phyloP scores from a whole-genome alignment of 2,797 vertebrate genomes.

The Rhinophrynus dorsalis region DNA sequence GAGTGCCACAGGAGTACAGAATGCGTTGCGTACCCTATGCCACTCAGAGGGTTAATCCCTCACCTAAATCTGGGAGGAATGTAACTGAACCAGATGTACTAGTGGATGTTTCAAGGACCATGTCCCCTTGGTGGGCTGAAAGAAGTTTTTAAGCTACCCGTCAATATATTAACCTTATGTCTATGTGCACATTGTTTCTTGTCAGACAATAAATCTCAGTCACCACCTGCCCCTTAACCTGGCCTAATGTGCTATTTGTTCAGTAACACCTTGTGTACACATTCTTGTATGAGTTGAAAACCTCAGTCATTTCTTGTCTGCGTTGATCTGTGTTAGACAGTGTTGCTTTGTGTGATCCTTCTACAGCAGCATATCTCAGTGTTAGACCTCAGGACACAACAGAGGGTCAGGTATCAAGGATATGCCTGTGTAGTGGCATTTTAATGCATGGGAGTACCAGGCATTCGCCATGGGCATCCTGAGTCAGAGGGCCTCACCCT shows the following conservation, averaged over 20 bases:
- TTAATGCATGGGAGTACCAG: too few species aligned
- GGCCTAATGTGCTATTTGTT: neutral
- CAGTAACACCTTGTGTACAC: neutral
- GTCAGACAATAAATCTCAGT: constrained; percentile 17
- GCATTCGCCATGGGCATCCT: too few species aligned
- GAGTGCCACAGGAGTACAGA: too few species aligned
- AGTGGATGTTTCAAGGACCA: neutral
- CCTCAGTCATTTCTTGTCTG: neutral
- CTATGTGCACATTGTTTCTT: constrained; percentile 4
- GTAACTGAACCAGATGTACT: constrained; percentile 6
- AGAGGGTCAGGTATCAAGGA: too few species aligned
- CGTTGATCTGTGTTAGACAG: too few species aligned
- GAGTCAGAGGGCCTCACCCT: too few species aligned
- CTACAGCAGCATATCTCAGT: too few species aligned
- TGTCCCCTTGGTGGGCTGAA: neutral
- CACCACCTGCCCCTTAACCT: neutral
- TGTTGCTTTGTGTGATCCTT: too few species aligned
- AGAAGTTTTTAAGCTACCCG: neutral
- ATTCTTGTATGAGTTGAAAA: neutral
- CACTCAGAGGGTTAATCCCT: too few species aligned
- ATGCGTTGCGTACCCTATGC: too few species aligned
- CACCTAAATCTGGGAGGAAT: neutral
- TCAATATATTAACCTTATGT: constrained; percentile 2
- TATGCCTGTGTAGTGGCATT: too few species aligned
- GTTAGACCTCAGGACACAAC: too few species aligned